phyloP scores from a whole-genome alignment of 2,113 vertebrate genomes.

The Halichoeres trimaculatus region DNA sequence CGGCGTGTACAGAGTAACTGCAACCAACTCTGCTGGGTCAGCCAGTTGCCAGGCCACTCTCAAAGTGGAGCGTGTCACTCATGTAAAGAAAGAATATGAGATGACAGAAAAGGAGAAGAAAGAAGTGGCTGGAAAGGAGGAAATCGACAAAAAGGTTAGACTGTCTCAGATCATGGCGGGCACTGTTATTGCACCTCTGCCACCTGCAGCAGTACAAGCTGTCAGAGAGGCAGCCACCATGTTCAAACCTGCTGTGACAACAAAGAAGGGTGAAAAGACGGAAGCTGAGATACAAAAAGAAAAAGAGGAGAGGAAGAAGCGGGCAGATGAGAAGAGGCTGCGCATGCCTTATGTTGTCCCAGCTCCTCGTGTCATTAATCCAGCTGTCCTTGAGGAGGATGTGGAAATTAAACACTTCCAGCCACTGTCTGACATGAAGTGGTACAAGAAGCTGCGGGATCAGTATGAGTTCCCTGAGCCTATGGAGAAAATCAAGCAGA shows the following conservation, averaged over 20 bases:
- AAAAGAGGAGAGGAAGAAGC: constrained; percentile 89
- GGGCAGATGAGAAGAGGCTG: constrained; percentile 89
- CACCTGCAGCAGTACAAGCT: constrained; percentile 91
- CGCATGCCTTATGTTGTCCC: constrained; percentile 96
- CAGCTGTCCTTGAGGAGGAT: constrained; percentile 88
- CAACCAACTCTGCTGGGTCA: constrained; percentile 96
- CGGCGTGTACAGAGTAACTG: constrained; percentile 94
- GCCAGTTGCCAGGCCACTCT: constrained; percentile 95
- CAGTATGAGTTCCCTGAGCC: constrained; percentile 98
- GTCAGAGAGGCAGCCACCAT: constrained; percentile 92
- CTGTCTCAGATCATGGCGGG: constrained; percentile 93
- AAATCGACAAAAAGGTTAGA: constrained; percentile 93
- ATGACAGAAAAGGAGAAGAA: constrained; percentile 85
- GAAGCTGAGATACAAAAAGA: constrained; percentile 89
- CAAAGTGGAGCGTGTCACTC: constrained; percentile 90
- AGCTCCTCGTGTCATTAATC: constrained; percentile 85
- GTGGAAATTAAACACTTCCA: constrained; percentile 93
- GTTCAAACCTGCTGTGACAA: constrained; percentile 93
- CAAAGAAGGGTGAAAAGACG: constrained; percentile 90
- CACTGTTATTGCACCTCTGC: constrained; percentile 87
- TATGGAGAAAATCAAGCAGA: constrained; percentile 90
- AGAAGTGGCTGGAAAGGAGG: constrained; percentile 82
- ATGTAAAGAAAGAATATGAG: constrained; percentile 92
- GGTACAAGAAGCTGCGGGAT: constrained; percentile 97
- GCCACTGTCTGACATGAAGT: constrained; percentile 98